A percentile compares a stretch with the other conserved stretches of the same genome.
phyloP scores from a whole-genome alignment of 2,888 invertebrate species.

The Liodrosophila aerea region DNA sequence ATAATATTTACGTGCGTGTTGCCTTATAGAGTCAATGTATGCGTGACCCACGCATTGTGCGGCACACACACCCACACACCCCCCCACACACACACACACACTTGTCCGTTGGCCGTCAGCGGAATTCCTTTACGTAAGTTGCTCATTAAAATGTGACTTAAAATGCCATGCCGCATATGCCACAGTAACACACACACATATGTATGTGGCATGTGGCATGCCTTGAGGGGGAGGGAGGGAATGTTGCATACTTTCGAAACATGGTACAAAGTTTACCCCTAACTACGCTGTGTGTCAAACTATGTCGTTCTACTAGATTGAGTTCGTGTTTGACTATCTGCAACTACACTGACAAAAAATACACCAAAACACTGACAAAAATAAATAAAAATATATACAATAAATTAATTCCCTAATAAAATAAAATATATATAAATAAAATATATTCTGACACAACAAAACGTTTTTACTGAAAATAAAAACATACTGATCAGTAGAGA shows the following conservation, averaged over 20 bases:
- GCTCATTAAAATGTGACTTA: slow-evolving; percentile 48
- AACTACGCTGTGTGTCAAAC: neutral
- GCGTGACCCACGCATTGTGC: slow-evolving; percentile 33
- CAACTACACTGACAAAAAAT: too few species aligned
- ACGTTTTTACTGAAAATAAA: too few species aligned
- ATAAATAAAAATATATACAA: too few species aligned
- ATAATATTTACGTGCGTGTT: slow-evolving; percentile 39
- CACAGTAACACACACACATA: neutral
- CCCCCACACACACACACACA: slow-evolving; percentile 5
- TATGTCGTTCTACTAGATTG: neutral
- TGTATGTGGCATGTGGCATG: neutral
- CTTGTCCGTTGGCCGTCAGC: slow-evolving; percentile 10
- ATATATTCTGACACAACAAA: too few species aligned
- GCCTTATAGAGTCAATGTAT: slow-evolving; percentile 45
- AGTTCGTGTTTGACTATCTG: neutral
- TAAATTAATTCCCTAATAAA: too few species aligned
- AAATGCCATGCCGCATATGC: slow-evolving; percentile 2
- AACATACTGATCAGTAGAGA: too few species aligned
- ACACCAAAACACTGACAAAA: too few species aligned
- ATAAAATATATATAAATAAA: too few species aligned
- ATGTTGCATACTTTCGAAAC: neutral
- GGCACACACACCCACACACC: slow-evolving; percentile 3
- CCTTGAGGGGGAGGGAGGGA: neutral
- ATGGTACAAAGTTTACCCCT: too few species aligned
- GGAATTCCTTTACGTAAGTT: slow-evolving; percentile 32